Evolutionary conservation across 2,888 invertebrate species (phyloP), one percentile per base, ranked within the genome.

Genomic region (Dusona sp.): DNA sequence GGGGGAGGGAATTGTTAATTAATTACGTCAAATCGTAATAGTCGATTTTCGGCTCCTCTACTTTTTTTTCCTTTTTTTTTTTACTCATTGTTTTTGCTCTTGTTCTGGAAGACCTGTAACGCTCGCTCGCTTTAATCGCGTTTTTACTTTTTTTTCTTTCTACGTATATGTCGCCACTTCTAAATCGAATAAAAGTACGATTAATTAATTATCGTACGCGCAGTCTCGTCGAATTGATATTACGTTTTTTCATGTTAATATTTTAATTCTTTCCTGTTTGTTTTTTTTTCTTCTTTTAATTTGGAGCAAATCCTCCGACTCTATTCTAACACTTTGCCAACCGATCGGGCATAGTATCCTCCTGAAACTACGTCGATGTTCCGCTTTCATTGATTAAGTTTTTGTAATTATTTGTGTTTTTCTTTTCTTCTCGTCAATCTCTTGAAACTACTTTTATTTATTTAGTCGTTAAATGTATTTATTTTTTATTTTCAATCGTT

Each of bases 51-150:
- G 89, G 91, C 85, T 80, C 51, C 36, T 85, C 67, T 68, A 80
- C 70, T 91, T 42, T 89, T 90, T 91, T 90, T 90, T 85, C 67
- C 64, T 77, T 65, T 91, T 42, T 89, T 90, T 91, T 90, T 90
- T 79, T 25, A 29, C 75, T 61, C 36, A 13, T 83, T n/a, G 45
- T 48, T 83, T 74, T 65, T 48, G 36, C 65, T 84, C 74, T 82
- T 80, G 72, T 64, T 64, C 74, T 90, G 92, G 92, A 92, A 92
- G 92, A 92, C 90, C 91, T 92, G 92, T 91, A 92, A 91, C 92
- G 91, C 87, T 42, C 73, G 77, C 78, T 78, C 16, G 16, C 16
- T 61, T 61, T 29, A 16, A 61, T 61, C 4, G 61, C 83, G 72
- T 78, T 74, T 84, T 86, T 77, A 51, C 64, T 25, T 79, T 70